Base-by-base conservation (phyloP, 2,888 invertebrate species). In the Lasiommata megera region DNA sequence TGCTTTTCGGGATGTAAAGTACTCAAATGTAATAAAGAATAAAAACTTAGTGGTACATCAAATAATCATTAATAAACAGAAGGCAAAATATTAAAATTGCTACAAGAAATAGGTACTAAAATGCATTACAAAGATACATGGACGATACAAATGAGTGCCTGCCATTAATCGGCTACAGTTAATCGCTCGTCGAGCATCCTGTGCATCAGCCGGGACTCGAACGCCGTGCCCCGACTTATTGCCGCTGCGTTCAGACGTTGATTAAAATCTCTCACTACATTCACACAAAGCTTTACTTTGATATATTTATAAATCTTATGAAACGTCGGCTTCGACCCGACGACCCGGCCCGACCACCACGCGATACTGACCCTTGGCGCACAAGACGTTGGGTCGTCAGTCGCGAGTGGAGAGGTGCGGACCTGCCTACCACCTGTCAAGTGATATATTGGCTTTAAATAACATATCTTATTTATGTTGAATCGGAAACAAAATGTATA, bases 391-490 rank as follows among this genome's bases (percentile, higher is more conserved):
- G 65, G 68, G 79, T 73, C 64, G 63, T 68, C 75, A 80, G 78
- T 77, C 64, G 67, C 60, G 34, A 70, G 70, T 61, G 55, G 54
- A 61, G 54, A 58, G 38, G 41, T 48, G 54, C 64, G 65, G 73
- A 69, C 73, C 77, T 80, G 77, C 82, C 82, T 88, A 90, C 90
- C 90, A 90, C 90, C 90, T 90, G 90, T 89, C 89, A 88, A 82
- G 90, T 90, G 89, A 90, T 88, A 88, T 90, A 90, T 88, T 85
- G 81, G 80, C 85, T 86, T 88, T 87, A 89, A 90, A 89, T 89
- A 91, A 90, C 90, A 90, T 90, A 89, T 91, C 91, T 91, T 91
- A 91, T 91, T 91, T 90, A 91, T 90, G 90, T 89, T 87, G 89
- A 87, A 89, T 90, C 84, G 80, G 82, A 86, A 88, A 88, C 84